Evolutionary conservation across 92 coral and sea anemone genomes (phyloP), one percentile per base, ranked within the genome.

Genomic region (Isaurus tuberculatus): DNA sequence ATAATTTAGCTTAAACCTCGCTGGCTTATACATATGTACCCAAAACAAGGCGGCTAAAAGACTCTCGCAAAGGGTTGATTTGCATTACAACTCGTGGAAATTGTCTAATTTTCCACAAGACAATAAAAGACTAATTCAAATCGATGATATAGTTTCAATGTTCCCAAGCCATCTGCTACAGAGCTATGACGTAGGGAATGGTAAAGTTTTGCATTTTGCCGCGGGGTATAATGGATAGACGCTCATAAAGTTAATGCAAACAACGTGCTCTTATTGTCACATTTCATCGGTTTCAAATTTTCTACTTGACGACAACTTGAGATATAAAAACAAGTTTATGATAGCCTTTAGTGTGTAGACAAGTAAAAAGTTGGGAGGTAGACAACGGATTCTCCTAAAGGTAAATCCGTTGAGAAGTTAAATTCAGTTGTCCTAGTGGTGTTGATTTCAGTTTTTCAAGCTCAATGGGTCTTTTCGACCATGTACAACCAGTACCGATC

Each of bases 141-240:
- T 75, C 32, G 70, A 77, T 57, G 70, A 58, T 15, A 57, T 40
- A 64, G 30, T 77, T 58, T 75, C 29, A 20, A 75, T 58, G 14
- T 75, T 25, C 33, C 2, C 15, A 31, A 36, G 70, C 70, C 82
- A 77, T 58, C 82, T 77, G 70, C 51, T 58, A 22, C 11, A 43
- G 17, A 15, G 55, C 22, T 26, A 49, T 77, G 82, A 58, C 82
- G 82, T 61, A n/a, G 33, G 46, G 13, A 19, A 23, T 42, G 70
- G 30, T 70, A 77, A 33, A 74, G 22, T 77, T 77, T 34, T 23
- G 70, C 57, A 58, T 37, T 32, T 77, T 36, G 69, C 53, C 70
- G 53, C 32, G 40, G 82, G 69, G 37, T 43, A 55, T 34, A 77
- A 58, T 77, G 20, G 68, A 77, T 33, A 15, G 31, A 37, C 26